phyloP scores from a whole-genome alignment of 2,113 vertebrate species.

The Catharus bicknelli region DNA sequence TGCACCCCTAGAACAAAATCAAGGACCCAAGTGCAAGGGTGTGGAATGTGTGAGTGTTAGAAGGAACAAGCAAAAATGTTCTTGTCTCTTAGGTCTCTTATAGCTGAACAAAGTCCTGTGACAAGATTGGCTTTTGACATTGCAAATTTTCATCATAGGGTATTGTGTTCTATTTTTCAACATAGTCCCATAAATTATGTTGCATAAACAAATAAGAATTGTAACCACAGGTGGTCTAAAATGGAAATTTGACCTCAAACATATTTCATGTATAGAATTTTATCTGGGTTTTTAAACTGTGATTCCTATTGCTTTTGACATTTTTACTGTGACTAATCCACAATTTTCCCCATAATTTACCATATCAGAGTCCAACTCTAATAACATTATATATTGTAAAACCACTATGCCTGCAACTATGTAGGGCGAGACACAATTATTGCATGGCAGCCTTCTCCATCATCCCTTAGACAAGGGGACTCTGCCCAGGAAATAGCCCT shows the following conservation, averaged over 20 bases:
- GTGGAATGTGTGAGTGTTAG: rapidly evolving
- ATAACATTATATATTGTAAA: not conserved
- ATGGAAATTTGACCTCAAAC: not conserved
- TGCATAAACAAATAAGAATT: not conserved
- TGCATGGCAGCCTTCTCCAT: not conserved
- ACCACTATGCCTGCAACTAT: not conserved
- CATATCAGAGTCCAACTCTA: not conserved
- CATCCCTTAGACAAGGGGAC: not conserved
- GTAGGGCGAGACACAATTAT: not conserved
- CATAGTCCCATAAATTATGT: not conserved
- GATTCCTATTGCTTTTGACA: constrained; percentile 1
- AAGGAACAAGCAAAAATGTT: not conserved
- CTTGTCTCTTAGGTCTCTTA: not conserved
- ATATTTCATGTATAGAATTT: rapidly evolving
- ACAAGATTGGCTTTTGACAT: not conserved
- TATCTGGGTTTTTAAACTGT: not conserved
- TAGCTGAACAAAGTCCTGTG: not conserved
- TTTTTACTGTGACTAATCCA: constrained; percentile 14
- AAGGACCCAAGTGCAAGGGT: rapidly evolving
- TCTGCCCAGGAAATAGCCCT: not conserved
- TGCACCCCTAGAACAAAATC: not conserved
- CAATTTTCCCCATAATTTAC: not conserved
- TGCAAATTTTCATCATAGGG: not conserved
- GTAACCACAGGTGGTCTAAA: not conserved
- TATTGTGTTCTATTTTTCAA: not conserved